These are phyloP conservation scores for Tetragonula clypearis DNA, from an alignment of 1,140 invertebrate species.

Conservation along the genomic window DNA sequence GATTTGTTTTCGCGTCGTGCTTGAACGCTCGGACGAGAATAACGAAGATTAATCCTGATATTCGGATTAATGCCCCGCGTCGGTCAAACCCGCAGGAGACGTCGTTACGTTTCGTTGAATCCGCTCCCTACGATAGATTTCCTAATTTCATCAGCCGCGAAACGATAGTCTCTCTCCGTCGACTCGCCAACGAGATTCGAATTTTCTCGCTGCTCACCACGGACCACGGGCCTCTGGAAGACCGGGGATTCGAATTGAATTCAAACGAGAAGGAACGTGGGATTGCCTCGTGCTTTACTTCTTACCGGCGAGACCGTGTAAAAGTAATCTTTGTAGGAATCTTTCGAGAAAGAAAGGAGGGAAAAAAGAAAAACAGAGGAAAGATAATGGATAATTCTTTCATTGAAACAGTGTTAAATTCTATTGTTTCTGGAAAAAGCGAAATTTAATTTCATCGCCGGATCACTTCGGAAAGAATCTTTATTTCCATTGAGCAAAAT, in stretches of 20 bases:
- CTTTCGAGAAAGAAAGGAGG: background rate
- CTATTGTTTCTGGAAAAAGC: background rate
- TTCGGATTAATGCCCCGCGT: background rate
- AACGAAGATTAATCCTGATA: constrained; percentile 63
- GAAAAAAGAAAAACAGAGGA: no score
- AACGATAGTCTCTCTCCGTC: constrained; percentile 13
- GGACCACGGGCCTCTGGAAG: background rate
- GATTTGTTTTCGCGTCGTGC: constrained; percentile 61
- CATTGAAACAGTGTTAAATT: background rate
- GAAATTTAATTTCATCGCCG: background rate
- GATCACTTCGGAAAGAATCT: background rate
- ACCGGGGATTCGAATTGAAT: background rate
- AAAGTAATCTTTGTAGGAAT: background rate
- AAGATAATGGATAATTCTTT: no score
- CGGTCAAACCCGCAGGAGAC: background rate
- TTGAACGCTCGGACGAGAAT: constrained; percentile 47
- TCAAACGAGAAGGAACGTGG: background rate
- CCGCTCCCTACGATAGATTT: background rate
- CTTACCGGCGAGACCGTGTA: background rate
- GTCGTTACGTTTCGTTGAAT: constrained; percentile 27
- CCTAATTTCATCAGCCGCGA: constrained; percentile 21
- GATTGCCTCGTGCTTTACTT: background rate
- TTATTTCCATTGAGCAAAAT: background rate
- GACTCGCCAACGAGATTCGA: background rate
- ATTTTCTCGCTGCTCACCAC: background rate